Base-by-base conservation (phyloP, 2,888 invertebrate species). In the Spicauda simplicius region DNA sequence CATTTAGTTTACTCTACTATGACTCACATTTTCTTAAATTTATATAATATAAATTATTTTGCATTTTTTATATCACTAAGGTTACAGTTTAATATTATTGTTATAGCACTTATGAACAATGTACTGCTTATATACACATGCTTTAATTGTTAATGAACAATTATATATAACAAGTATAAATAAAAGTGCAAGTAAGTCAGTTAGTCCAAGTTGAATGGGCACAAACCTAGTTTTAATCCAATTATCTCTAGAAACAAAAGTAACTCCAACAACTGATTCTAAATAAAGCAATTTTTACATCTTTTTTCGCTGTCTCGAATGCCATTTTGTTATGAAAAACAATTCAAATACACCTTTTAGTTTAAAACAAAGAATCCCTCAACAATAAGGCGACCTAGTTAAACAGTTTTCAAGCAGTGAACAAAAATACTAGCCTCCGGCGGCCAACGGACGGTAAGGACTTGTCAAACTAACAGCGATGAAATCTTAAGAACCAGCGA, bases 301-400 rank as follows among this genome's bases (percentile, higher is more conserved):
- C 45, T 45, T 45, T 41, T n/a, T n/a, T 5, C n/a, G n/a, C 50
- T 50, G 50, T 50, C 48, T n/a, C 12, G 45, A 45, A n/a, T 33
- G 18, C 52, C 50, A 41, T 54, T 62, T 60, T 33, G 37, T 45
- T 58, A 65, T 45, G 53, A 65, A 54, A 54, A 53, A 53, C 12
- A 59, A 65, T 16, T 41, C 58, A 65, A 59, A 59, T 65, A 53
- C 20, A 58, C 52, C 59, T 53, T 41, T 45, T 58, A 41, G 57
- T 52, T 41, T 18, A 53, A 53, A 65, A 65, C 53, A 59, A 65
- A 25, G 64, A 45, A 11, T 41, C 20, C 10, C n/a, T 25, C 33
- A 57, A 65, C 57, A 65, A 59, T 65, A 54, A 41, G 58, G 18
- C 64, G 64, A 65, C 64, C 64, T 45, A 59, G 64, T 59, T 65